Evolutionary conservation across 2,888 invertebrate genomes (phyloP), one percentile per base, ranked within the genome.

Genomic region (Syrista parreyssii): DNA sequence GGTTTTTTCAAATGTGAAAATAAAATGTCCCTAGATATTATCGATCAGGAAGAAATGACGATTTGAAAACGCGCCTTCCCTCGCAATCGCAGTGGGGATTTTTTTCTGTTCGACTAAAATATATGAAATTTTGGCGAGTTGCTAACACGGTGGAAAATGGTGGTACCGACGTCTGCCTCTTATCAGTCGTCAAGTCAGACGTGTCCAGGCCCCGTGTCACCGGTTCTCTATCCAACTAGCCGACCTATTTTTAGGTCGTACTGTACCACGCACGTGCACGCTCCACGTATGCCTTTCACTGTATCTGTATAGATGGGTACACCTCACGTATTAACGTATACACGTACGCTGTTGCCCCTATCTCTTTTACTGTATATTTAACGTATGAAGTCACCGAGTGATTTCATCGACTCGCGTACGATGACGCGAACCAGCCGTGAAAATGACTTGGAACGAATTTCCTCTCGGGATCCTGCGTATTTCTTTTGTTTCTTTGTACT

Each of bases 121-220:
- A 34, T 6, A 3, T 1, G 55, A 55, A 0, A 23, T 9, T 0
- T 55, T 0, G 23, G 1, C 6, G 15, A 23, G 2, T 23, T 9
- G 23, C 23, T 55, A 55, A 15, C 55, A 55, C 55, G 55, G 3
- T 55, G 1, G 2, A 55, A 23, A 71, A 71, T 11, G 9, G 31
- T 71, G 4, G 15, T 9, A 71, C 71, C 1, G 71, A 71, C 31
- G 31, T 71, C 31, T 71, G 71, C 3, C 32, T 71, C 71, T 71
- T 71, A 71, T 71, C 71, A 33, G 31, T 31, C 71, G 71, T 71
- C 71, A 33, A 31, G 71, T 71, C 32, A 9, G 71, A 32, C 32
- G 23, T 33, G 71, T 33, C 32, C 71, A 32, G 71, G 71, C 31
- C 32, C 31, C 71, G 71, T 71, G 71, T 31, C 71, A 33, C 71